Conservation (phyloP, 2,888 invertebrate species). For the Eugnorisma glareosa region DNA sequence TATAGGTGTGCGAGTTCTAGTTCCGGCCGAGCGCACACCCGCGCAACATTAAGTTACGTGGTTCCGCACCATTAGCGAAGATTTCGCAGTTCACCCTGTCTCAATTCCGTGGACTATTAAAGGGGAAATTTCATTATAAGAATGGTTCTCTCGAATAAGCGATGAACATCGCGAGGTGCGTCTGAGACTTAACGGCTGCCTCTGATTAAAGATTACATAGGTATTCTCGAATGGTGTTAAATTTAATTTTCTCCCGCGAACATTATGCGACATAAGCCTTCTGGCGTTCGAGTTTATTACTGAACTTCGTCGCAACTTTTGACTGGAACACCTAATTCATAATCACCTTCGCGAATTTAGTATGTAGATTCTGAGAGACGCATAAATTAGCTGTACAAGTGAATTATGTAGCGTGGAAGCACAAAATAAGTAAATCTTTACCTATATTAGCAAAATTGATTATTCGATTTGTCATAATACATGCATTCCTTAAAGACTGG, state of each 20-base stretch:
- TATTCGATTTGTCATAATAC: background rate
- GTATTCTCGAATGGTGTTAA: constrained; percentile 74
- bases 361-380: constrained; percentile 13
- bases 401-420: background rate
- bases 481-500: background rate
- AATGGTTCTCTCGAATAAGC: constrained; percentile 82
- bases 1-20: constrained; percentile 58
- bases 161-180: constrained; percentile 75
- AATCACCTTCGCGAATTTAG: constrained; percentile 42
- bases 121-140: constrained; percentile 86
- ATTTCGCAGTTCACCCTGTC: constrained; percentile 84
- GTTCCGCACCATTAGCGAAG: constrained; percentile 84
- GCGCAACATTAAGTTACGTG: constrained; percentile 80
- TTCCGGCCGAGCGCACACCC: constrained; percentile 69
- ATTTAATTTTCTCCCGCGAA: constrained; percentile 78
- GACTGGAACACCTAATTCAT: constrained; percentile 54
- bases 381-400: constrained; percentile 12
- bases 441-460: background rate
- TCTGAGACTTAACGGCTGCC: constrained; percentile 73
- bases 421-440: background rate
- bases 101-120: constrained; percentile 83
- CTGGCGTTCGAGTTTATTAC: constrained; percentile 72
- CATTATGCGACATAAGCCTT: constrained; percentile 73
- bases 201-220: constrained; percentile 81
- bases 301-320: constrained; percentile 69